These are phyloP conservation scores for Aramus guarauna DNA, from an alignment of 2,113 vertebrate genomes.

Conservation along the genomic window DNA sequence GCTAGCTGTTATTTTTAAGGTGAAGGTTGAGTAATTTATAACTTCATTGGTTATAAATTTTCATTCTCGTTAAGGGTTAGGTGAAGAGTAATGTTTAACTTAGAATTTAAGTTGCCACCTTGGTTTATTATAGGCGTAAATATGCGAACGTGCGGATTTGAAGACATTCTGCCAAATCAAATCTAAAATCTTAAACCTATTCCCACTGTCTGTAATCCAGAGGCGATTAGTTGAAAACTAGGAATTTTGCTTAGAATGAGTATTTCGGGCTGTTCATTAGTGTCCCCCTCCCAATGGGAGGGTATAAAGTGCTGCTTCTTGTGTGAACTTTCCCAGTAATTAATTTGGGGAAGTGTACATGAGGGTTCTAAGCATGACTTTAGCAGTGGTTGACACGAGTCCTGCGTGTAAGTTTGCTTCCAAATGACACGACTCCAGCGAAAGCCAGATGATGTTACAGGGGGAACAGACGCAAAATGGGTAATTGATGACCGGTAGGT, in stretches of 20 bases:
- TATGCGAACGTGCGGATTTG: rapidly evolving
- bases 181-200: rapidly evolving
- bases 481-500: not conserved
- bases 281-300: not conserved
- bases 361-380: not conserved
- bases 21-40: not conserved
- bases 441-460: rapidly evolving
- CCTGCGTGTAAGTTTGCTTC: not conserved
- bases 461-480: rapidly evolving
- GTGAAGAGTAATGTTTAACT: not conserved
- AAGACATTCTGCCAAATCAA: not conserved
- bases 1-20: not conserved
- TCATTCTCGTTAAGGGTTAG: not conserved
- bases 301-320: not conserved
- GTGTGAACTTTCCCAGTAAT: not conserved
- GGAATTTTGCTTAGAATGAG: not conserved
- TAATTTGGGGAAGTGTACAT: rapidly evolving
- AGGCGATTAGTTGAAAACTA: rapidly evolving
- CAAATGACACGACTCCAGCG: rapidly evolving
- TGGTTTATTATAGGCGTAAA: not conserved
- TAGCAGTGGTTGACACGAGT: not conserved
- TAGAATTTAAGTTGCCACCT: not conserved
- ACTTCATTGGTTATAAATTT: not conserved
- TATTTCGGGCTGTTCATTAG: not conserved
- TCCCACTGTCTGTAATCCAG: not conserved